Evolutionary conservation across 2,888 invertebrate species (phyloP), one percentile per base, ranked within the genome.

Genomic region (Buathra laborator): DNA sequence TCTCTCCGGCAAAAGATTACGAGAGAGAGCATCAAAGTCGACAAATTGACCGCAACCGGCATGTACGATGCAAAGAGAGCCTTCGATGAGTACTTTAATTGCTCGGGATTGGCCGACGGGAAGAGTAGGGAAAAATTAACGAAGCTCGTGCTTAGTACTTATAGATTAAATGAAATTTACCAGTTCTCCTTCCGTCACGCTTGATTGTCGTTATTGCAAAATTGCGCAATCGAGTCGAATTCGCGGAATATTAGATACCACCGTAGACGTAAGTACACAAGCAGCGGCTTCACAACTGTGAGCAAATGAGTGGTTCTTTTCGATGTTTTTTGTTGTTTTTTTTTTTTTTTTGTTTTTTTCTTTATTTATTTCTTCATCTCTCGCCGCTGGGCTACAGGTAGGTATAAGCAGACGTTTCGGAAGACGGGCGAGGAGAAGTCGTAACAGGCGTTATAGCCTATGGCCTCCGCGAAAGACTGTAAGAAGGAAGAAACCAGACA

Each of bases 341-440:
- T 12, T 56, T 19, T 19, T 53, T 53, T 10, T 6, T n/a, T n/a
- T n/a, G n/a, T n/a, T 56, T 53, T 7, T 0, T 56, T 56, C 5
- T 56, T 56, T 24, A 66, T 19, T 83, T 83, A 80, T 80, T 84
- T 84, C 80, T 84, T 84, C 76, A 72, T 84, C 80, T 84, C 48
- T 71, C 68, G 56, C 48, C 68, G 64, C n/a, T 51, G 56, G 19
- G 44, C 43, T 46, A 67, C 74, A 79, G 68, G 83, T 53, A 75
- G 44, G 29, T 68, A 74, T 48, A 10, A 37, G 46, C 66, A 46
- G 51, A 48, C 66, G 37, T 43, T 24, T 37, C 16, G 19, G 32
- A 53, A 29, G 68, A 70, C 46, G 48, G 29, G 51, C 68, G 51
- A 43, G 66, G 66, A 53, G 66, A 12, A 66, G 12, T 62, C 48